Percentiles rank a stretch among this genome's conserved stretches.
phyloP scores from a whole-genome alignment of 2,113 vertebrate genomes.

The Calypte anna region DNA sequence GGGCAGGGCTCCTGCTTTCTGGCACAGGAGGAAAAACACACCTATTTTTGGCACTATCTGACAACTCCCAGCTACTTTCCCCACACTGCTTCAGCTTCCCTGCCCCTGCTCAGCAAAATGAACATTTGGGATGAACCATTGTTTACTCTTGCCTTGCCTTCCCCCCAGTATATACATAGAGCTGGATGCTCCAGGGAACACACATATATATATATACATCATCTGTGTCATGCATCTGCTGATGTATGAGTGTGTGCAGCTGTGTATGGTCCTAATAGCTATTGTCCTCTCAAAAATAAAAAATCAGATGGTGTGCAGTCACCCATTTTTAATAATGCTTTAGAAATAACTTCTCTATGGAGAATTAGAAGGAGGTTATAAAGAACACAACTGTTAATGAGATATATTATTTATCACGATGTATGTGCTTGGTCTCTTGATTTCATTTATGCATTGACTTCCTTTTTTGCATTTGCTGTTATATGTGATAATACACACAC shows the following conservation, averaged over 20 bases:
- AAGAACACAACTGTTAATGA: background rate
- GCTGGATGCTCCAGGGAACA: background rate
- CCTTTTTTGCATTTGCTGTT: background rate
- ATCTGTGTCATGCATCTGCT: background rate
- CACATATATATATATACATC: background rate
- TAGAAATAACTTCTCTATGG: background rate
- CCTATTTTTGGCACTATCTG: background rate
- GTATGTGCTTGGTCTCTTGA: background rate
- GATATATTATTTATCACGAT: background rate
- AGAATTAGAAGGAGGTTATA: background rate
- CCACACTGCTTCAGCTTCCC: background rate
- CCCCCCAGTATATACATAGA: background rate
- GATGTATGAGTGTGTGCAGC: no score
- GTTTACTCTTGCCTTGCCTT: fast-evolving
- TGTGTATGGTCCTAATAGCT: background rate
- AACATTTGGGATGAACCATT: background rate
- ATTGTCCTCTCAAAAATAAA: background rate
- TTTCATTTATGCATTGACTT: background rate
- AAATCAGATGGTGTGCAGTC: background rate
- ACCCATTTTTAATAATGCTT: background rate
- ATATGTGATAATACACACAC: background rate
- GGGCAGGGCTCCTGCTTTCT: background rate
- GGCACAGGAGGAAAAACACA: background rate
- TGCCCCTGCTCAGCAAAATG: background rate
- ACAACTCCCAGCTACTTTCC: background rate